phyloP scores from a whole-genome alignment of 2,888 invertebrate species.

The Blastobasis adustella region DNA sequence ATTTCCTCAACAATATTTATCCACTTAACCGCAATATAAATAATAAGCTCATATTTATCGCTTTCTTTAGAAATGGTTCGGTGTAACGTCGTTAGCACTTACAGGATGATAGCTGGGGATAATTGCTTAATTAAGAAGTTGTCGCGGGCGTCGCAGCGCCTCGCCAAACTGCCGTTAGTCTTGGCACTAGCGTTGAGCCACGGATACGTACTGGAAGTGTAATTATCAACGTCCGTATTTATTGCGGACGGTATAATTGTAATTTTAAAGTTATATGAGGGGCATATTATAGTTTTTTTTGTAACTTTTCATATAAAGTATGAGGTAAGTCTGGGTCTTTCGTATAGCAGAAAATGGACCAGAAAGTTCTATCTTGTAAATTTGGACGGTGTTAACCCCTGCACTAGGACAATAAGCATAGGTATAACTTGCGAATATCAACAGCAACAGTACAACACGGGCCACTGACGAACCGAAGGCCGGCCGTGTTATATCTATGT shows the following conservation, averaged over 20 bases:
- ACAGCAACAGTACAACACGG: not conserved
- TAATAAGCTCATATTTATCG: not conserved
- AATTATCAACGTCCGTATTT: not conserved
- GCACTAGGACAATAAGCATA: too few relatives aligned
- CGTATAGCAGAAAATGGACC: too few relatives aligned
- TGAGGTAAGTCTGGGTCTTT: too few relatives aligned
- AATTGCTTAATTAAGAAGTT: conserved; percentile 20
- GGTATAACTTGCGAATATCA: not conserved
- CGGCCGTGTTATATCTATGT: not conserved
- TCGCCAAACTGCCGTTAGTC: conserved; percentile 8
- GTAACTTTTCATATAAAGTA: too few relatives aligned
- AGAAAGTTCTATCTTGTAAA: too few relatives aligned
- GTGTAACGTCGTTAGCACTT: conserved; percentile 20
- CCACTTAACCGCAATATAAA: not conserved
- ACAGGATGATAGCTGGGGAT: conserved; percentile 15
- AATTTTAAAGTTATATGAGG: too few relatives aligned
- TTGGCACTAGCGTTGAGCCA: not conserved
- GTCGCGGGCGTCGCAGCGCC: conserved; percentile 13
- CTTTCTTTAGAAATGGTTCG: not conserved
- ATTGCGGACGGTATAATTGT: not conserved
- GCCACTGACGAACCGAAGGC: not conserved
- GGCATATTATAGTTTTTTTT: too few relatives aligned
- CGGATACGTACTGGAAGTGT: too few relatives aligned
- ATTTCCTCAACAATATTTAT: too few relatives aligned
- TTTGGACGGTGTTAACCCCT: too few relatives aligned